Base-by-base conservation (phyloP, 2,888 invertebrate species). In the Phlogophora meticulosa region DNA sequence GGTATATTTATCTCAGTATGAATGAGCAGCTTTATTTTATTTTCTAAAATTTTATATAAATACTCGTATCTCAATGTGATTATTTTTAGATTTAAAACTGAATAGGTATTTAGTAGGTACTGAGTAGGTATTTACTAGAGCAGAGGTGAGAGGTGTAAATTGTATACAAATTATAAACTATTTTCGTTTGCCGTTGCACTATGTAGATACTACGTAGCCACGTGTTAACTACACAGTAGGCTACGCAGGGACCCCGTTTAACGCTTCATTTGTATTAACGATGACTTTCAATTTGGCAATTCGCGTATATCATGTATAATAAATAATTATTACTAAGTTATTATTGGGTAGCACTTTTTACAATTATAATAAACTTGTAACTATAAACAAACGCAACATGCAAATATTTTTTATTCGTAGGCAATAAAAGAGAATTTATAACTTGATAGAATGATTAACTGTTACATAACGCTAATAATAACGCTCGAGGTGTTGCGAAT, bases 1-100 rank as follows among this genome's bases (percentile, higher is more conserved):
- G 57, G 46, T 60, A 46, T 65, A 62, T 78, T 60, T 68, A 77
- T 65, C 60, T 66, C 49, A 13, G 1, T 67, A 68, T 64, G 57
- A 72, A 68, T 61, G 48, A 59, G 43, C 20, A 55, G 57, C 36
- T 67, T 78, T 67, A 73, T 62, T 78, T 49, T 24, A 45, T 53
- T 49, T 56, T 45, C 36, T 46, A 43, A 38, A n/a, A 15, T 51
- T 69, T 63, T 70, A 13, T 24, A 40, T 55, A 45, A 55, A 53
- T 40, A 24, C 4, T 60, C 13, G 9, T 61, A 22, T 22, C 7
- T 32, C 5, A 15, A 22, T 52, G 10, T 36, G n/a, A 42, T 72
- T 72, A 36, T 42, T 53, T 53, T 42, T 22, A 32, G 22, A 42
- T 65, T 36, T 64, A 7, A 15, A 24, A 28, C 1, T 10, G 7